A percentile compares a stretch with the other conserved stretches of the same genome.
Conservation (phyloP, 1,140 invertebrate species). For the Manduca sexta region DNA sequence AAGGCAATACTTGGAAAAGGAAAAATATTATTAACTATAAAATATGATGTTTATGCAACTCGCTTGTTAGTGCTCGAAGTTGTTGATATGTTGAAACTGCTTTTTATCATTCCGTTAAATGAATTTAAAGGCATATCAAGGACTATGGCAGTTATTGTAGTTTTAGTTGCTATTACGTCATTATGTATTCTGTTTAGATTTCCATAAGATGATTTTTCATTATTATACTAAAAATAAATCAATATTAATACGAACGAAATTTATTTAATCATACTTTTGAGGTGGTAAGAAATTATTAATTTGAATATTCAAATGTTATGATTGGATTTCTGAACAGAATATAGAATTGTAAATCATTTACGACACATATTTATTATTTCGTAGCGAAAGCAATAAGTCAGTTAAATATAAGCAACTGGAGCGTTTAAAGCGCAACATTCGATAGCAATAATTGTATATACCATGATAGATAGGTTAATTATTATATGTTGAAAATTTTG, state of each 20-base stretch:
- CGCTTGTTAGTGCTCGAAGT: constrained; percentile 29
- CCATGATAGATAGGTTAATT: constrained; percentile 68
- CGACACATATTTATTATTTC: constrained; percentile 28
- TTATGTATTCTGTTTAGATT: constrained; percentile 37
- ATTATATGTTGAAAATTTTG: constrained; percentile 65
- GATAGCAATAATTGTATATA: constrained; percentile 72
- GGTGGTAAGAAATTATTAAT: neutral
- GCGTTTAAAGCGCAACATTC: constrained; percentile 64
- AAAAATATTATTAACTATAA: constrained; percentile 7
- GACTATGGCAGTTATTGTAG: constrained; percentile 37
- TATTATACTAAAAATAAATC: no score
- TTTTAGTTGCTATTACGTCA: constrained; percentile 37
- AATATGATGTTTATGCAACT: constrained; percentile 26
- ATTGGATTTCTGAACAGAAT: constrained; percentile 24
- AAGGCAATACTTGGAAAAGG: neutral
- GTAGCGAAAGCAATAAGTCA: constrained; percentile 54
- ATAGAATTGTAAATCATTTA: constrained; percentile 17
- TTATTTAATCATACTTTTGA: no score
- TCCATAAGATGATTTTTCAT: neutral
- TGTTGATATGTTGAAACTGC: constrained; percentile 25
- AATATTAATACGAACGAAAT: no score
- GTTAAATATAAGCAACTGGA: constrained; percentile 35
- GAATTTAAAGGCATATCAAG: constrained; percentile 53
- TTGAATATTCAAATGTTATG: neutral
- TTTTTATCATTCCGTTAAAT: constrained; percentile 44